These are phyloP conservation scores for Porites lobata DNA, from an alignment of 92 coral and sea anemone genomes.

Conservation along the genomic window DNA sequence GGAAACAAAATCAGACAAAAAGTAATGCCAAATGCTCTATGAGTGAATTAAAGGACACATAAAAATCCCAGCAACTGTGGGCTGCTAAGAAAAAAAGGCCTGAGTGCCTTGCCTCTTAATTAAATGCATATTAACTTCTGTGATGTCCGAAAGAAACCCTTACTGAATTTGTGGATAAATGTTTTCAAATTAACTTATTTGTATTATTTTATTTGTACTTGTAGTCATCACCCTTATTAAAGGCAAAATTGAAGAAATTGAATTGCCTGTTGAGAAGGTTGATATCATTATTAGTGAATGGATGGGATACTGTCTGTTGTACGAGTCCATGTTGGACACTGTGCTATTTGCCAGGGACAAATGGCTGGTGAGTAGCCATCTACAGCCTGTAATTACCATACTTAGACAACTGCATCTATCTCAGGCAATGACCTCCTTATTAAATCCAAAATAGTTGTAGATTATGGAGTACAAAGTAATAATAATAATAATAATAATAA, in stretches of 20 bases:
- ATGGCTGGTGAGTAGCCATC: slow-evolving; percentile 91
- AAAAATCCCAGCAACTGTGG: too few relatives aligned
- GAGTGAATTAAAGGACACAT: too few relatives aligned
- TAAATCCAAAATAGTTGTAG: too few relatives aligned
- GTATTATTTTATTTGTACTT: not conserved
- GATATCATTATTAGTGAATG: slow-evolving; percentile 98
- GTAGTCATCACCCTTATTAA: slow-evolving; percentile 89
- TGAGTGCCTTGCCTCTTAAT: too few relatives aligned
- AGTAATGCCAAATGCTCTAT: too few relatives aligned
- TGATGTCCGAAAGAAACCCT: too few relatives aligned
- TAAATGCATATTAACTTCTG: too few relatives aligned
- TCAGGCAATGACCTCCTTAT: not conserved
- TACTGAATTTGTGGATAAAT: too few relatives aligned
- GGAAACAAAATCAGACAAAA: too few relatives aligned
- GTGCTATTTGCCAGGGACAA: slow-evolving; percentile 99
- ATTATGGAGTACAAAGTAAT: too few relatives aligned
- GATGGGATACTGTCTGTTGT: slow-evolving; percentile 99
- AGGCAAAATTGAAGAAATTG: slow-evolving; percentile 94
- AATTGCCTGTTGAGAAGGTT: slow-evolving; percentile 92
- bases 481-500: too few relatives aligned
- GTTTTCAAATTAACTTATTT: not conserved
- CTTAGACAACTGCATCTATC: not conserved
- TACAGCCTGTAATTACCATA: not conserved
- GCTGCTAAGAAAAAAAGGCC: too few relatives aligned
- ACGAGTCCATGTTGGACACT: slow-evolving; percentile 98